Percentiles rank a stretch among this genome's conserved stretches.
phyloP scores from a whole-genome alignment of 2,797 vertebrate genomes.

The Taenioides sp. region DNA sequence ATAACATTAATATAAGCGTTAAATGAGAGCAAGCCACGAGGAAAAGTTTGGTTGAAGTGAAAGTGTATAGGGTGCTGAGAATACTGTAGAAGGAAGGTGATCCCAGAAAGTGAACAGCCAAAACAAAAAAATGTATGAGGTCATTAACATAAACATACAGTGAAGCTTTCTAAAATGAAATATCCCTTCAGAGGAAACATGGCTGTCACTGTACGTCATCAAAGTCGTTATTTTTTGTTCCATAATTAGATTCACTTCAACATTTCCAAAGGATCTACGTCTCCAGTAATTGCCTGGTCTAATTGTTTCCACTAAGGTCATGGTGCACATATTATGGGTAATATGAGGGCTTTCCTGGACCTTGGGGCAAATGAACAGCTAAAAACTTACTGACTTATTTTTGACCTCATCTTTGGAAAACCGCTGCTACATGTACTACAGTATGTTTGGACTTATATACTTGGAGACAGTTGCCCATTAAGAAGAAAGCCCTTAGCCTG shows the following conservation, averaged over 20 bases:
- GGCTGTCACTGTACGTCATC: conserved; percentile 64
- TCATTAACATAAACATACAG: neutral
- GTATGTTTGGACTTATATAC: conserved; percentile 3
- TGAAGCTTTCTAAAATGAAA: neutral
- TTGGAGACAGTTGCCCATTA: conserved; percentile 16
- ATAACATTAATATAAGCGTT: neutral
- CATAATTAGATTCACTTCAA: conserved; percentile 60
- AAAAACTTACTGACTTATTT: conserved; percentile 1
- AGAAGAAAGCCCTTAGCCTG: conserved; percentile 23
- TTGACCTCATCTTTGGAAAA: conserved; percentile 32
- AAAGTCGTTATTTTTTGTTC: conserved; percentile 50
- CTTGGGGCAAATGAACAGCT: conserved; percentile 12
- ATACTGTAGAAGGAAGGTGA: neutral
- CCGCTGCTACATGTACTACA: conserved; percentile 25
- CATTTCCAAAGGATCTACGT: conserved; percentile 59
- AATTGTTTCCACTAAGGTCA: conserved; percentile 64
- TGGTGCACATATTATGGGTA: conserved; percentile 9
- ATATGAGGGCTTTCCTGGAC: conserved; percentile 8
- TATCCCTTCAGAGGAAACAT: conserved; percentile 55
- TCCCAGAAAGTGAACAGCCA: neutral
- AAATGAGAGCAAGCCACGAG: neutral
- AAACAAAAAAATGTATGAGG: neutral
- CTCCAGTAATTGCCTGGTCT: conserved; percentile 42
- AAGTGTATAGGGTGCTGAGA: neutral
- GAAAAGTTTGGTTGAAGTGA: neutral